A percentile compares a stretch with the other conserved stretches of the same genome.
phyloP scores from a whole-genome alignment of 2,113 vertebrate species.

The Atrichornis clamosus region DNA sequence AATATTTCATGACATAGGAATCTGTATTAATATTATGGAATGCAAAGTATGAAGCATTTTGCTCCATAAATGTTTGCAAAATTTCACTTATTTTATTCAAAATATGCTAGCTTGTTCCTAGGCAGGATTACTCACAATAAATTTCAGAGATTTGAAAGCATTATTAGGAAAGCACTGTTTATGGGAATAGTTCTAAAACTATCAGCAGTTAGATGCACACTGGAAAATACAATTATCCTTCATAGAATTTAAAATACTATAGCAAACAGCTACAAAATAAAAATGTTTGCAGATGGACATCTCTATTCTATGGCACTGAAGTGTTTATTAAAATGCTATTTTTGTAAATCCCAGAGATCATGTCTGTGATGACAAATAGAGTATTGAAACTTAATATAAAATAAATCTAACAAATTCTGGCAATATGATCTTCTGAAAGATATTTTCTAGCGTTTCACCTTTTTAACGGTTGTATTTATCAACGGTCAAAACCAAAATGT shows the following conservation, averaged over 20 bases:
- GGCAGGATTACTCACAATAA: background rate
- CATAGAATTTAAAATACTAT: background rate
- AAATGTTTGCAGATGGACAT: fast-evolving
- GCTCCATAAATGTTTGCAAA: background rate
- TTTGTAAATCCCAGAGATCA: background rate
- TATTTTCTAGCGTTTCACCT: background rate
- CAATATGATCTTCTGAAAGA: background rate
- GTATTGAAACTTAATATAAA: background rate
- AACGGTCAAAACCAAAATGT: background rate
- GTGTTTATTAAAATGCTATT: background rate
- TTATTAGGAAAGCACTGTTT: background rate
- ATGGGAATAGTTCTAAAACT: background rate
- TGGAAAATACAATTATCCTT: background rate
- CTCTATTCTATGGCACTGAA: background rate
- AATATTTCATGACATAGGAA: background rate
- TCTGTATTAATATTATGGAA: background rate
- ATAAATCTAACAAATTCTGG: background rate
- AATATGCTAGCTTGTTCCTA: background rate
- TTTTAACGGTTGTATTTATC: background rate
- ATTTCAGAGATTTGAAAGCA: background rate
- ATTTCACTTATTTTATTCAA: background rate
- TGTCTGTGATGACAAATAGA: background rate
- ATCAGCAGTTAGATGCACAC: background rate
- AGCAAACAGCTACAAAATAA: background rate
- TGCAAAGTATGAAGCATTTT: background rate